phyloP scores from a whole-genome alignment of 2,888 invertebrate genomes.

The Hemithea aestivaria region DNA sequence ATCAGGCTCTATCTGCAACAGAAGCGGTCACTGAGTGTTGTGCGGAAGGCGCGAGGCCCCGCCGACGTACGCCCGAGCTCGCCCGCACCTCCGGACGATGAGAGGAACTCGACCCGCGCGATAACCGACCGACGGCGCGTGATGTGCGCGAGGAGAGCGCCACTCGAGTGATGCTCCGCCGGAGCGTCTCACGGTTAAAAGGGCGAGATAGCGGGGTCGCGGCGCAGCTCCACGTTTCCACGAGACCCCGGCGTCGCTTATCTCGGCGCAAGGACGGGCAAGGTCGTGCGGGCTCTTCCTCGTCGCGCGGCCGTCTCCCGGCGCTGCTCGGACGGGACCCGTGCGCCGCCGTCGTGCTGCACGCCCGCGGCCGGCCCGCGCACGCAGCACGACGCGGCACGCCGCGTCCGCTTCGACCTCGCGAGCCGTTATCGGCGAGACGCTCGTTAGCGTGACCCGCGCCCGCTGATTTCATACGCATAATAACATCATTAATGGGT shows the following conservation, averaged over 20 bases:
- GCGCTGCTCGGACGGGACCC: slow-evolving; percentile 4
- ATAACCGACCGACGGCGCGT: slow-evolving; percentile 21
- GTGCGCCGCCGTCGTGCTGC: slow-evolving; percentile 4
- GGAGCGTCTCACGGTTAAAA: slow-evolving; percentile 52
- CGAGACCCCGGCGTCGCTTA: slow-evolving; percentile 47
- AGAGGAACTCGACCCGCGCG: neutral
- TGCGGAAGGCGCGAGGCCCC: neutral
- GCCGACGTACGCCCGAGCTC: neutral
- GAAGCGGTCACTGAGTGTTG: slow-evolving; percentile 21
- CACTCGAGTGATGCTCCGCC: slow-evolving; percentile 49
- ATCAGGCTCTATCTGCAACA: slow-evolving; percentile 41
- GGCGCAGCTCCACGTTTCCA: slow-evolving; percentile 53
- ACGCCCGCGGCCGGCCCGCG: neutral
- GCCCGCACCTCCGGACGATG: slow-evolving; percentile 6
- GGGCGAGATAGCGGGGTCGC: slow-evolving; percentile 62
- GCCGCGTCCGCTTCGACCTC: slow-evolving; percentile 42
- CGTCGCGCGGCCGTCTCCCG: slow-evolving; percentile 8
- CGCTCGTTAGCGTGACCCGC: slow-evolving; percentile 14
- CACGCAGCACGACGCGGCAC: slow-evolving; percentile 1
- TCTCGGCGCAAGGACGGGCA: slow-evolving; percentile 63
- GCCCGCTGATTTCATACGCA: slow-evolving; percentile 12
- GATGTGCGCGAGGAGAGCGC: slow-evolving; percentile 40
- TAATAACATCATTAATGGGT: slow-evolving; percentile 5
- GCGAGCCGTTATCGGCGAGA: slow-evolving; percentile 17
- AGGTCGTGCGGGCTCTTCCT: slow-evolving; percentile 55